Evolutionary conservation across 2,113 vertebrate genomes (phyloP).

Genomic region (Pogona vitticeps): DNA sequence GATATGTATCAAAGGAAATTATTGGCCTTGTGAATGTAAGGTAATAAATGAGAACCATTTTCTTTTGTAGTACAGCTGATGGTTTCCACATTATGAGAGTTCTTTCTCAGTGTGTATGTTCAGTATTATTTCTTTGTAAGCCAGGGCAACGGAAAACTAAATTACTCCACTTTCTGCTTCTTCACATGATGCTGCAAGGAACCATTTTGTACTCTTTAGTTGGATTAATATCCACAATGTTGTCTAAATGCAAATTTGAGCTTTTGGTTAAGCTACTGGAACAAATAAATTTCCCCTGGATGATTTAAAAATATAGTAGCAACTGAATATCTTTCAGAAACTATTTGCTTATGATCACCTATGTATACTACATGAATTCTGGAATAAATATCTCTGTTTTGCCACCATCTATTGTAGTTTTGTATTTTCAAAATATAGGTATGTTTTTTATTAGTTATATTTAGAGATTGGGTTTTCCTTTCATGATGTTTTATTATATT

Average conservation of each 20-base stretch:
- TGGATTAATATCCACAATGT: background rate
- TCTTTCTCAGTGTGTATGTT: fast-evolving
- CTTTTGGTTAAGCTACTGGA: background rate
- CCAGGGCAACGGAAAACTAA: background rate
- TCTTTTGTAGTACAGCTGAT: background rate
- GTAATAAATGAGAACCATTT: constrained; percentile 71
- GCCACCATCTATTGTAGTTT: too few relatives aligned
- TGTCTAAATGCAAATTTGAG: constrained; percentile 17
- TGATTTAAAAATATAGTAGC: background rate
- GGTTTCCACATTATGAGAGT: background rate
- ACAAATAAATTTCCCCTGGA: background rate
- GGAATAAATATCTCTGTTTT: too few relatives aligned
- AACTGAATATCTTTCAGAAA: background rate
- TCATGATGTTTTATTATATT: too few relatives aligned
- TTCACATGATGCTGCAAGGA: background rate
- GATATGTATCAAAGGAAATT: constrained; percentile 92
- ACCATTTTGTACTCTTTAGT: background rate
- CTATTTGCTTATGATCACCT: too few relatives aligned
- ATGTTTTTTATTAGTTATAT: too few relatives aligned
- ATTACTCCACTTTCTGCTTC: background rate
- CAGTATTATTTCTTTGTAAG: background rate
- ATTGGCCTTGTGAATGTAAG: constrained; percentile 94
- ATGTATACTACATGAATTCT: too few relatives aligned
- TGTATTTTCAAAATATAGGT: too few relatives aligned
- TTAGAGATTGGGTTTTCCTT: too few relatives aligned